Conservation (phyloP, 2,113 vertebrate species). For the Glaucidium brasilianum region DNA sequence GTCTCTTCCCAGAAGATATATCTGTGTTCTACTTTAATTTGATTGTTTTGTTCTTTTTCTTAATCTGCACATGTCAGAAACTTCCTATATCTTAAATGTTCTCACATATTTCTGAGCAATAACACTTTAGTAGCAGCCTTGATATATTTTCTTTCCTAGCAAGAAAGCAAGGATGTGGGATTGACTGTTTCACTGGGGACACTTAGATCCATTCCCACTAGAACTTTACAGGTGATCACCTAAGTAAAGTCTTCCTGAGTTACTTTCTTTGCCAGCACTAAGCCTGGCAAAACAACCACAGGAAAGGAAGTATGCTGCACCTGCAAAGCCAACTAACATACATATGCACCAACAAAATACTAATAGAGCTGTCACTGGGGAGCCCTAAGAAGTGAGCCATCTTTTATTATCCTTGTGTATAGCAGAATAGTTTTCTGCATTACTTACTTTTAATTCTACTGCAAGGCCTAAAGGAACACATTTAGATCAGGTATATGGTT, state of each 20-base stretch:
- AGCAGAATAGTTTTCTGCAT: background rate
- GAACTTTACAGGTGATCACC: background rate
- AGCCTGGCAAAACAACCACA: background rate
- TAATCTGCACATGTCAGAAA: background rate
- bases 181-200: background rate
- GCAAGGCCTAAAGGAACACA: background rate
- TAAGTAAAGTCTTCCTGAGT: background rate
- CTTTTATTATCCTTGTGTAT: background rate
- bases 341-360: background rate
- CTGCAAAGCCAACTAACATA: background rate
- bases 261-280: background rate
- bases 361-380: background rate
- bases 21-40: background rate
- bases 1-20: background rate
- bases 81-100: background rate
- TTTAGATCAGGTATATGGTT: background rate
- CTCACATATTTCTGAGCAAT: background rate
- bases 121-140: background rate
- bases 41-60: background rate
- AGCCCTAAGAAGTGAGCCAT: background rate
- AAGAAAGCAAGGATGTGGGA: background rate
- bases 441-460: background rate
- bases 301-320: background rate
- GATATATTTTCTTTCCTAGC: background rate
- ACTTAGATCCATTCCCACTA: background rate